These are phyloP conservation scores for Notiomystis cincta DNA, from an alignment of 2,113 vertebrate genomes.

Conservation along the genomic window DNA sequence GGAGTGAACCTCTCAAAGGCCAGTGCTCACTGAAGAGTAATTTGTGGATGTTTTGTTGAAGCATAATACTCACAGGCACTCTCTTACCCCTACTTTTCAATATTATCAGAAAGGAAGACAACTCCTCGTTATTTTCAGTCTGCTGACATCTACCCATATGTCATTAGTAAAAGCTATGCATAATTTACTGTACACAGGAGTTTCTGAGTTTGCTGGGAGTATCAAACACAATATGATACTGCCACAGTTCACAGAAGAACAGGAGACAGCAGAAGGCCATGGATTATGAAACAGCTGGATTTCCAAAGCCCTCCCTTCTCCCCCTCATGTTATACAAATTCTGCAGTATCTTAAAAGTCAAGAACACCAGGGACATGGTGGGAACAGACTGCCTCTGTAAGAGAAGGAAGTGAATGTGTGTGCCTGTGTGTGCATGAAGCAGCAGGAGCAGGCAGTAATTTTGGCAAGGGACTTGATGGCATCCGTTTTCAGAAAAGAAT, in stretches of 20 bases:
- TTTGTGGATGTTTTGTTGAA: neutral
- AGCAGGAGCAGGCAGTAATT: neutral
- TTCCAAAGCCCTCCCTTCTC: neutral
- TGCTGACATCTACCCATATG: neutral
- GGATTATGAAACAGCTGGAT: neutral
- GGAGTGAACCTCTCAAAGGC: neutral
- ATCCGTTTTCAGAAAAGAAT: neutral
- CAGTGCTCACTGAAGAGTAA: neutral
- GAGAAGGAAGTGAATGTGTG: neutral
- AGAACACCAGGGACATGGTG: neutral
- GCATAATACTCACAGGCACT: neutral
- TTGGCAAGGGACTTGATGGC: neutral
- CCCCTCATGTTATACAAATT: neutral
- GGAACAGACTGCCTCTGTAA: neutral
- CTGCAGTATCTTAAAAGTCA: neutral
- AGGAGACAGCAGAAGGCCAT: neutral
- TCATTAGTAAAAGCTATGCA: slow-evolving; percentile 1
- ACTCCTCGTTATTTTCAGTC: neutral
- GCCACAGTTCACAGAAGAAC: neutral
- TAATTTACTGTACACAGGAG: neutral
- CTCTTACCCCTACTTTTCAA: neutral
- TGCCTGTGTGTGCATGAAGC: neutral
- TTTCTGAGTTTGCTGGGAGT: neutral
- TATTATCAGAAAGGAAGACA: neutral
- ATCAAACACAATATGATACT: neutral